A percentile compares a stretch with the other conserved stretches of the same genome.
Conservation (phyloP, 2,888 invertebrate species). For the Megastigmus dorsalis region DNA sequence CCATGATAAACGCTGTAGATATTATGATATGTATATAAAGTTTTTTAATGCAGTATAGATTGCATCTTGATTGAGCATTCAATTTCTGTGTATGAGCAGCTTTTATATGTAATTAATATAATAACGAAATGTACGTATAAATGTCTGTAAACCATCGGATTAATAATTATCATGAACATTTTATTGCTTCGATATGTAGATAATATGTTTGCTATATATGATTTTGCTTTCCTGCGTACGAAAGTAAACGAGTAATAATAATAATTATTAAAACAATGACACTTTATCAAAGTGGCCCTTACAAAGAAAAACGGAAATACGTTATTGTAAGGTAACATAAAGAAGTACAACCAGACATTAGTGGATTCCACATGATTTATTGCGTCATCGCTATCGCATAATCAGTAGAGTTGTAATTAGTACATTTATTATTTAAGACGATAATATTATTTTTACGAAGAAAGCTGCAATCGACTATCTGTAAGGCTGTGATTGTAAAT, state of each 20-base stretch:
- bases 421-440: background rate
- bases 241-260: background rate
- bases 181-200: background rate
- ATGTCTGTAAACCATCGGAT: slow-evolving; percentile 10
- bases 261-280: background rate
- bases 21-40: slow-evolving; percentile 8
- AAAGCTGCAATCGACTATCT: slow-evolving; percentile 22
- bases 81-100: slow-evolving; percentile 12
- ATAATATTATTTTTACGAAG: background rate
- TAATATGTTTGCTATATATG: background rate
- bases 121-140: background rate
- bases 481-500: slow-evolving; percentile 43
- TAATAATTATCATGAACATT: background rate
- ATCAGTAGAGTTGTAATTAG: slow-evolving; percentile 13
- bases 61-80: background rate
- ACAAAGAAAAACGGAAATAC: background rate
- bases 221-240: background rate
- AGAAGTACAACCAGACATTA: slow-evolving; percentile 2
- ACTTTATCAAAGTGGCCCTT: background rate
- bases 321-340: background rate
- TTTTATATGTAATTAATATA: too few relatives aligned
- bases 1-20: slow-evolving; percentile 47
- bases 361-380: slow-evolving; percentile 21
- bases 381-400: background rate
- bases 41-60: slow-evolving; percentile 18